These are phyloP conservation scores for Hyposoter didymator DNA, from an alignment of 2,888 invertebrate species.

Conservation along the genomic window DNA sequence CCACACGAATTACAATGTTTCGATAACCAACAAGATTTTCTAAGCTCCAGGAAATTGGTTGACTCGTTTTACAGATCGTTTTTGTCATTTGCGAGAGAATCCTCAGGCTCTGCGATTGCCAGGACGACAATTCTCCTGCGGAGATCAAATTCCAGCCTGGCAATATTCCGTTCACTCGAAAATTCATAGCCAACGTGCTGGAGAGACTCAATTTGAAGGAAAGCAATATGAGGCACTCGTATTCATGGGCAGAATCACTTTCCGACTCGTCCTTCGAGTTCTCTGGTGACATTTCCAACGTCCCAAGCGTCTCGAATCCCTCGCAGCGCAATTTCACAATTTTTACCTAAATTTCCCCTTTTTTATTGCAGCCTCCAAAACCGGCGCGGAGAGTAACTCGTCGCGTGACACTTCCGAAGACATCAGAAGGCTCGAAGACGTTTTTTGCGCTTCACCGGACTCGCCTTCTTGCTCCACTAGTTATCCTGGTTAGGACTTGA, in stretches of 20 bases:
- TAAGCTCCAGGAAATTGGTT: not conserved
- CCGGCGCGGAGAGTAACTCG: constrained; percentile 70
- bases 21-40: not conserved
- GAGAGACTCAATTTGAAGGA: constrained; percentile 77
- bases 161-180: constrained; percentile 86
- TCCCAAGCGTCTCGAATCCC: not conserved
- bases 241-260: constrained; percentile 81
- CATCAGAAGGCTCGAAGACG: constrained; percentile 76
- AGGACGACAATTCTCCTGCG: constrained; percentile 84
- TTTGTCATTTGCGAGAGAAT: constrained; percentile 92
- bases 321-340: not conserved
- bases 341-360: not conserved
- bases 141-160: constrained; percentile 86
- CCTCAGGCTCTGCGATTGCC: constrained; percentile 89
- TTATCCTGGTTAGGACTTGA: constrained; percentile 76
- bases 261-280: constrained; percentile 78
- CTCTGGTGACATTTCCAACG: constrained; percentile 73
- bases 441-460: constrained; percentile 81
- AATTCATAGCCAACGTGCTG: constrained; percentile 85
- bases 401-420: constrained; percentile 76
- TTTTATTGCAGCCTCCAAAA: constrained; percentile 61
- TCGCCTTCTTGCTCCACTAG: constrained; percentile 81
- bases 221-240: constrained; percentile 77
- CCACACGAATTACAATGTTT: not conserved
- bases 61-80: constrained; percentile 86